phyloP scores from a whole-genome alignment of 2,113 vertebrate species.

The Pavo muticus region DNA sequence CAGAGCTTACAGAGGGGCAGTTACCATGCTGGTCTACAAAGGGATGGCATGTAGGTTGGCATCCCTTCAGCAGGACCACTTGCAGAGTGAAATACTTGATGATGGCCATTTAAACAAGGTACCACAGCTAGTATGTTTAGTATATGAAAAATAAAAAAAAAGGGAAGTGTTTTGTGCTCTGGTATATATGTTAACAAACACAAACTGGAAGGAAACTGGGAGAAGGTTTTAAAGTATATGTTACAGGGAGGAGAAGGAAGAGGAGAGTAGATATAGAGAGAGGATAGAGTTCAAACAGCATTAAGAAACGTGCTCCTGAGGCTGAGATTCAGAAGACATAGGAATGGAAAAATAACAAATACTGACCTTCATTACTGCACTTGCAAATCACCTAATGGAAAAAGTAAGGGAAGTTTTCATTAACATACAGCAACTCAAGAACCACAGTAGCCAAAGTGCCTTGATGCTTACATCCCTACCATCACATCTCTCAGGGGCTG shows the following conservation, averaged over 20 bases:
- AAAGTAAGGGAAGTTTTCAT: not conserved
- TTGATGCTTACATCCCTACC: not conserved
- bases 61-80: not conserved
- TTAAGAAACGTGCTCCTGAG: rapidly evolving
- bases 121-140: not conserved
- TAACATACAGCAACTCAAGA: not conserved
- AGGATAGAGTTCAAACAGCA: not conserved
- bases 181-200: rapidly evolving
- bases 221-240: not conserved
- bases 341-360: not conserved
- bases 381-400: conserved; percentile 80
- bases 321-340: not conserved
- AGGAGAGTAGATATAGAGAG: not conserved
- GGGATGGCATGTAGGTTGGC: not conserved
- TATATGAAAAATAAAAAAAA: not conserved
- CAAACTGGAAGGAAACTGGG: not conserved
- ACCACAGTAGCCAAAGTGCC: not conserved
- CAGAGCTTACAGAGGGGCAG: not conserved
- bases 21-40: rapidly evolving
- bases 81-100: not conserved
- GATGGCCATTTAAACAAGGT: not conserved
- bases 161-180: not conserved
- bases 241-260: not conserved
- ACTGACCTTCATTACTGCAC: conserved; percentile 78
- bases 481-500: not conserved